A percentile compares a stretch with the other conserved stretches of the same genome.
These are phyloP conservation scores for Hirudinaria manillensis DNA, from an alignment of 2,888 invertebrate species.

Conservation along the genomic window DNA sequence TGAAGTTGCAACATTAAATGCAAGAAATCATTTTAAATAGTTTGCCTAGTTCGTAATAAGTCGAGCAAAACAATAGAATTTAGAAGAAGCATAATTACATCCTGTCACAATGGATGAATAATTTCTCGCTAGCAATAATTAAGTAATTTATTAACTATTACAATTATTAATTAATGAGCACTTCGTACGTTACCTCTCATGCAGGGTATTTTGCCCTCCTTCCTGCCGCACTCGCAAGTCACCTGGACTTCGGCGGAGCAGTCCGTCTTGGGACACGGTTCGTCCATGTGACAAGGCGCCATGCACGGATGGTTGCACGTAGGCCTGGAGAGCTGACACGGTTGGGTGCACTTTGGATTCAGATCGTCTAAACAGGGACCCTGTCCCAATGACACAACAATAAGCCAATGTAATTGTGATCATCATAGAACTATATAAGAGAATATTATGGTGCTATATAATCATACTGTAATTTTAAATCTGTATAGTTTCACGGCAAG, in stretches of 20 bases:
- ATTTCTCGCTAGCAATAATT: too few relatives aligned
- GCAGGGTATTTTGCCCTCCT: slow-evolving; percentile 29
- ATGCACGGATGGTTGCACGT: slow-evolving; percentile 80
- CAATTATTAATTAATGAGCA: too few relatives aligned
- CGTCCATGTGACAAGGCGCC: slow-evolving; percentile 71
- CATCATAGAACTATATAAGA: not conserved
- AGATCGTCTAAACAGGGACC: slow-evolving; percentile 48
- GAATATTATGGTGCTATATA: not conserved
- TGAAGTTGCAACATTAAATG: too few relatives aligned
- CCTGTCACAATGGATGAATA: too few relatives aligned
- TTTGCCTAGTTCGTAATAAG: too few relatives aligned
- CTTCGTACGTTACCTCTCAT: not conserved
- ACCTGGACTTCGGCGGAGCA: slow-evolving; percentile 67
- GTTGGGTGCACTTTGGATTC: slow-evolving; percentile 65
- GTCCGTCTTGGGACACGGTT: slow-evolving; percentile 64
- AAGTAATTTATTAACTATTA: too few relatives aligned
- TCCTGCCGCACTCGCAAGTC: slow-evolving; percentile 31
- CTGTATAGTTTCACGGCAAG: not conserved
- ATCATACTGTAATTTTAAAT: not conserved
- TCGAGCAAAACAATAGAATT: too few relatives aligned
- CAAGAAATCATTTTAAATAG: too few relatives aligned
- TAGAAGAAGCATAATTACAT: too few relatives aligned
- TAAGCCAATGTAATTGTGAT: not conserved
- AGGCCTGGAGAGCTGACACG: slow-evolving; percentile 65
- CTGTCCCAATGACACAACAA: slow-evolving; percentile 27